phyloP scores from a whole-genome alignment of 2,797 vertebrate species.

The Halcyon chelicuti region DNA sequence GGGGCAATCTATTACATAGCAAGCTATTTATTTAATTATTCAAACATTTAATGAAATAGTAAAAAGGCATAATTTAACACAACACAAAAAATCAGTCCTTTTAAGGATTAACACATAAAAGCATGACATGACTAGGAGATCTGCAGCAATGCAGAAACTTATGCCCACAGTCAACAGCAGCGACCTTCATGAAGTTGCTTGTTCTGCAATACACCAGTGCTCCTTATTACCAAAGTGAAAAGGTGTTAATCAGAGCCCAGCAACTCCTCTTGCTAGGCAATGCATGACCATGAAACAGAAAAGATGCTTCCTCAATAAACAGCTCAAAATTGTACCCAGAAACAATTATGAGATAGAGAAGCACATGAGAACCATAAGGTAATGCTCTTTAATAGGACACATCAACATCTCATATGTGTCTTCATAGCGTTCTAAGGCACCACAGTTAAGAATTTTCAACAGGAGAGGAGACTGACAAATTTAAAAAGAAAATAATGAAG shows the following conservation, averaged over 20 bases:
- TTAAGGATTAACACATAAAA: not conserved
- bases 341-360: not conserved
- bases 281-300: not conserved
- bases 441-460: not conserved
- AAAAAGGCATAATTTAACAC: not conserved
- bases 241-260: not conserved
- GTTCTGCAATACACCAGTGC: not conserved
- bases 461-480: not conserved
- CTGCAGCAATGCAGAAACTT: not conserved
- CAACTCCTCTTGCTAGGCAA: not conserved
- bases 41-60: not conserved
- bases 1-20: not conserved
- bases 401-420: rapidly evolving
- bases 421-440: not conserved
- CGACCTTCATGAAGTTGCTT: not conserved
- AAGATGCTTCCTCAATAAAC: not conserved
- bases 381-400: not conserved
- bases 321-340: not conserved
- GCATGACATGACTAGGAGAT: not conserved
- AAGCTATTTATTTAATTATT: not conserved
- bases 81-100: not conserved
- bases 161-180: not conserved
- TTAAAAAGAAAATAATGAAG: not conserved
- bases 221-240: not conserved
- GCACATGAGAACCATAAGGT: not conserved